Conservation (phyloP, 2,113 vertebrate species). For the Alethe diademata region DNA sequence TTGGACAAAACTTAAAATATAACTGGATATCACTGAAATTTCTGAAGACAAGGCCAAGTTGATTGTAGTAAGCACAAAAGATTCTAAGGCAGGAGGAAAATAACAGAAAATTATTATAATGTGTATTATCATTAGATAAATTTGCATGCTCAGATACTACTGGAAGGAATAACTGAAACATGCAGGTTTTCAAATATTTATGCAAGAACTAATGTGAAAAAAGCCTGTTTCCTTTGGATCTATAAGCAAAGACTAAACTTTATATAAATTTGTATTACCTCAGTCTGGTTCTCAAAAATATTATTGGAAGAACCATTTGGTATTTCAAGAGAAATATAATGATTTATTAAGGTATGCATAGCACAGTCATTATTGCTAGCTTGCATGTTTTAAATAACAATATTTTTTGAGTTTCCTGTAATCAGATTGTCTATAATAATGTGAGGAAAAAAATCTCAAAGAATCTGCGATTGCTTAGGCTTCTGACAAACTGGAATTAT, state of each 20-base stretch:
- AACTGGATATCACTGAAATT: not conserved
- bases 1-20: not conserved
- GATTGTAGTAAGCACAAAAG: not conserved
- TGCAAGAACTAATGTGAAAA: not conserved
- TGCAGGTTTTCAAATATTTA: not conserved
- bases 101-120: not conserved
- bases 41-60: not conserved
- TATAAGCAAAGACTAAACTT: not conserved
- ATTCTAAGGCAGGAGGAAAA: not conserved
- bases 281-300: not conserved
- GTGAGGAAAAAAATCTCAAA: not conserved
- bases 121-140: not conserved
- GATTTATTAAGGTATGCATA: not conserved
- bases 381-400: not conserved
- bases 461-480: not conserved
- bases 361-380: not conserved
- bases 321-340: not conserved
- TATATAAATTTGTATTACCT: not conserved
- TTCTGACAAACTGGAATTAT: not conserved
- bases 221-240: not conserved
- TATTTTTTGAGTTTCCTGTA: not conserved
- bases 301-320: not conserved
- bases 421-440: not conserved
- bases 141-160: not conserved
- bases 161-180: not conserved